These are phyloP conservation scores for Macaria liturata DNA, from an alignment of 2,888 invertebrate genomes.

Conservation along the genomic window DNA sequence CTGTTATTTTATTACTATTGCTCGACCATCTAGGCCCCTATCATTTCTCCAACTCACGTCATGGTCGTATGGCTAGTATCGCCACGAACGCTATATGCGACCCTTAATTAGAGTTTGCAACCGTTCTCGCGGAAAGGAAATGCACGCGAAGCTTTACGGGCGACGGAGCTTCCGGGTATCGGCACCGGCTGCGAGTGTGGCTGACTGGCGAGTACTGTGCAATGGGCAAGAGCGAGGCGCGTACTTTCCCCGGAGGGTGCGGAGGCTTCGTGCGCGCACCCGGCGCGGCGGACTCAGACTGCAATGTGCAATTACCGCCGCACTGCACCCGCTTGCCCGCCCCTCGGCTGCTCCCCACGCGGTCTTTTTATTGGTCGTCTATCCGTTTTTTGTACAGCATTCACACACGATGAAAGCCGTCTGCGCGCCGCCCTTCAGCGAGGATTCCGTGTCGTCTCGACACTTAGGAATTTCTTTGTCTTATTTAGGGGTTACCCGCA, in stretches of 20 bases:
- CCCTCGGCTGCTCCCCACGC: constrained; percentile 76
- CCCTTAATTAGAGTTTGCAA: constrained; percentile 44
- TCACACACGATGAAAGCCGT: constrained; percentile 76
- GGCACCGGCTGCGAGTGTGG: constrained; percentile 48
- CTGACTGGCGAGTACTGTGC: constrained; percentile 49
- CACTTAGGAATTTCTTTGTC: constrained; percentile 70
- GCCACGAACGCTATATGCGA: constrained; percentile 41
- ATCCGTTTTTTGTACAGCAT: constrained; percentile 76
- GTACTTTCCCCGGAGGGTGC: constrained; percentile 48
- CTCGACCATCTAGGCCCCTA: too few relatives aligned
- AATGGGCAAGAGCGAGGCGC: constrained; percentile 46
- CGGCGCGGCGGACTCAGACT: constrained; percentile 73
- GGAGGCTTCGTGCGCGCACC: constrained; percentile 79
- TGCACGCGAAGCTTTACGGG: constrained; percentile 58
- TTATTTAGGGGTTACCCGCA: constrained; percentile 36
- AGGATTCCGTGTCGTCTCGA: constrained; percentile 71
- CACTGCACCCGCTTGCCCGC: constrained; percentile 74
- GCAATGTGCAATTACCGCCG: constrained; percentile 69
- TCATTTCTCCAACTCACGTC: constrained; percentile 62
- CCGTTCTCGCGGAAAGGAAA: constrained; percentile 54
- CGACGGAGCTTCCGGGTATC: constrained; percentile 59
- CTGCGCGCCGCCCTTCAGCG: constrained; percentile 69
- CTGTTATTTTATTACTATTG: too few relatives aligned
- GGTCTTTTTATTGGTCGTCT: constrained; percentile 79
- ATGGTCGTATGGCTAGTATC: constrained; percentile 47